These are phyloP conservation scores for Lucinisca nassula DNA, from an alignment of 2,888 invertebrate species.

Conservation along the genomic window DNA sequence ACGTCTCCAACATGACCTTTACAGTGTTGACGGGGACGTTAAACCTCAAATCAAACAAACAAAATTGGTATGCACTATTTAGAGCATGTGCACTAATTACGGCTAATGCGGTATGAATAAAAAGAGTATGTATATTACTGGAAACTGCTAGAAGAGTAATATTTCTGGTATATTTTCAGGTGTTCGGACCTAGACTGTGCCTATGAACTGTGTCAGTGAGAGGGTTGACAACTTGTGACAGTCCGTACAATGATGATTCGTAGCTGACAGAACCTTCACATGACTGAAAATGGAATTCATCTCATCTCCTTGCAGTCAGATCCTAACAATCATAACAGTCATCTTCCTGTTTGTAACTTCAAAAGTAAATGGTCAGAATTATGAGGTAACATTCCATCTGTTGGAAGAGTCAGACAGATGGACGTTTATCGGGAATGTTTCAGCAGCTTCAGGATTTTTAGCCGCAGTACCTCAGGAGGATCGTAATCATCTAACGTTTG, in stretches of 20 bases:
- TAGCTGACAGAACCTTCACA: not conserved
- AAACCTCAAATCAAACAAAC: too few species aligned
- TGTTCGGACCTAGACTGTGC: too few species aligned
- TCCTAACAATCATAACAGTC: not conserved
- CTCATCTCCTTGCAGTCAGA: not conserved
- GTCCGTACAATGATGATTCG: not conserved
- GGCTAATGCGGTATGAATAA: too few species aligned
- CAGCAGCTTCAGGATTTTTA: conserved; percentile 59
- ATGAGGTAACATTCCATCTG: conserved; percentile 47
- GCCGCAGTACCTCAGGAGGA: conserved; percentile 50
- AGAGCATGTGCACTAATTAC: too few species aligned
- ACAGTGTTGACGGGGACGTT: too few species aligned
- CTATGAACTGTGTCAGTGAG: too few species aligned
- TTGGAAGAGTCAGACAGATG: conserved; percentile 46
- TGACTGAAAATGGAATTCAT: not conserved
- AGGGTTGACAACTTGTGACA: too few species aligned
- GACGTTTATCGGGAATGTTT: conserved; percentile 67
- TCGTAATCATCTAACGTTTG: conserved; percentile 44
- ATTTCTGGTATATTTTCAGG: too few species aligned
- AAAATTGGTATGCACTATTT: too few species aligned
- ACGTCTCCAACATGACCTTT: too few species aligned
- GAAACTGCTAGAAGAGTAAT: too few species aligned
- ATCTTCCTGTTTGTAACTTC: conserved; percentile 26
- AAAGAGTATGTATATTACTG: too few species aligned
- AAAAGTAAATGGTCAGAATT: conserved; percentile 43